A percentile compares a stretch with the other conserved stretches of the same genome.
These are phyloP conservation scores for Hydropsyche betteni DNA, from an alignment of 2,888 invertebrate genomes.

Conservation along the genomic window DNA sequence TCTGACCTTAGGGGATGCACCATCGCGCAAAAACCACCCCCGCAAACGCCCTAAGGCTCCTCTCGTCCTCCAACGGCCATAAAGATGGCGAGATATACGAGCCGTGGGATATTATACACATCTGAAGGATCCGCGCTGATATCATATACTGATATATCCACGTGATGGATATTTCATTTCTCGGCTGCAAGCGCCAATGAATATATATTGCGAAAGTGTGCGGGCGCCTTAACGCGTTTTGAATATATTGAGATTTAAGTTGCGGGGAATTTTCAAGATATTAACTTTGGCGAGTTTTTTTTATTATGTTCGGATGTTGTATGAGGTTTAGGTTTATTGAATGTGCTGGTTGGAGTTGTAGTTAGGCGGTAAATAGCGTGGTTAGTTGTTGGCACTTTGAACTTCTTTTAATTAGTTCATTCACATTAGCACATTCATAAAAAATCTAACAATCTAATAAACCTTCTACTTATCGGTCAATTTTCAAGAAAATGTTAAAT, in stretches of 20 bases:
- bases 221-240: not conserved
- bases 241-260: slow-evolving; percentile 13
- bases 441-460: no score
- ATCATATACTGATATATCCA: not conserved
- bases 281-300: no score
- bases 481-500: no score
- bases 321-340: no score
- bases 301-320: no score
- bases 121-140: no score
- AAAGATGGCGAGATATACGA: slow-evolving; percentile 35
- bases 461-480: no score
- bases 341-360: no score
- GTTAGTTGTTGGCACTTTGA: no score
- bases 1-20: slow-evolving; percentile 11
- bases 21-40: not conserved
- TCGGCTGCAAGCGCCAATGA: slow-evolving; percentile 6
- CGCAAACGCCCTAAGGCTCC: not conserved
- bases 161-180: slow-evolving; percentile 24
- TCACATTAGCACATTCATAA: no score
- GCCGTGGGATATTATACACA: not conserved
- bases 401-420: no score
- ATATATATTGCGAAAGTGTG: slow-evolving; percentile 11
- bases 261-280: not conserved
- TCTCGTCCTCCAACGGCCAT: slow-evolving; percentile 7
- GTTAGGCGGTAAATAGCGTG: no score